Conservation (phyloP, 1,140 invertebrate genomes). For the Drosophila yakuba region DNA sequence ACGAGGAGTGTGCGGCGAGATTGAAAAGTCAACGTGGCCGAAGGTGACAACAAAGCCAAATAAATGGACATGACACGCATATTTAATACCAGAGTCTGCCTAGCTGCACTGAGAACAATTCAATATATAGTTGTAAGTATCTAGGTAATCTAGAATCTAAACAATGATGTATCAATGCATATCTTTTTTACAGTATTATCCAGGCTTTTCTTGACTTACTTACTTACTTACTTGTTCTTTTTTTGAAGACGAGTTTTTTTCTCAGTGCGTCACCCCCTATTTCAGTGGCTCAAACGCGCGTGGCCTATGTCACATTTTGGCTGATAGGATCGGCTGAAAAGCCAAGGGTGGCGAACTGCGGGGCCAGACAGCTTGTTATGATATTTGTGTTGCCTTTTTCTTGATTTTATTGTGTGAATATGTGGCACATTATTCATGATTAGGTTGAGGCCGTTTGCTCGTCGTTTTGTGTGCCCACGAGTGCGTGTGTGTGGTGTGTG, state of each 20-base stretch:
- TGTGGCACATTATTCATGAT: constrained; percentile 79
- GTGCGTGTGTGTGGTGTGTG: constrained; percentile 1
- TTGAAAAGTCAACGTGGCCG: constrained; percentile 59
- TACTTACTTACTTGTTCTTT: no score
- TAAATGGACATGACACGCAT: constrained; percentile 79
- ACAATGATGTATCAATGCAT: no score
- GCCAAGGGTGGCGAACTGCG: constrained; percentile 17
- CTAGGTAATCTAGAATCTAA: no score
- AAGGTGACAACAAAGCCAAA: constrained; percentile 70
- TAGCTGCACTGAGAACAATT: not conserved
- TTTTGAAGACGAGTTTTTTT: not conserved
- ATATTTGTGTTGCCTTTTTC: constrained; percentile 70
- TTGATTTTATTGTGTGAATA: constrained; percentile 77
- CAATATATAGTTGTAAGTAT: no score
- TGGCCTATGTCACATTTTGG: constrained; percentile 38
- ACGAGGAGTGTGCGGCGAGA: constrained; percentile 39
- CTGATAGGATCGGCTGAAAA: constrained; percentile 36
- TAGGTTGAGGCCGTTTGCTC: constrained; percentile 65
- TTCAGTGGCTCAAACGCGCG: constrained; percentile 6
- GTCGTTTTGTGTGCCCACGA: constrained; percentile 41
- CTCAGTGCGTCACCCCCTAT: constrained; percentile 3
- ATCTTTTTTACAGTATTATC: no score
- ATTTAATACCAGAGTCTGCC: constrained; percentile 58
- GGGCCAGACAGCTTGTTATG: constrained; percentile 59
- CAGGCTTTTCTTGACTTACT: no score